phyloP scores from a whole-genome alignment of 2,113 vertebrate genomes.

The Vulpes ferrilata region DNA sequence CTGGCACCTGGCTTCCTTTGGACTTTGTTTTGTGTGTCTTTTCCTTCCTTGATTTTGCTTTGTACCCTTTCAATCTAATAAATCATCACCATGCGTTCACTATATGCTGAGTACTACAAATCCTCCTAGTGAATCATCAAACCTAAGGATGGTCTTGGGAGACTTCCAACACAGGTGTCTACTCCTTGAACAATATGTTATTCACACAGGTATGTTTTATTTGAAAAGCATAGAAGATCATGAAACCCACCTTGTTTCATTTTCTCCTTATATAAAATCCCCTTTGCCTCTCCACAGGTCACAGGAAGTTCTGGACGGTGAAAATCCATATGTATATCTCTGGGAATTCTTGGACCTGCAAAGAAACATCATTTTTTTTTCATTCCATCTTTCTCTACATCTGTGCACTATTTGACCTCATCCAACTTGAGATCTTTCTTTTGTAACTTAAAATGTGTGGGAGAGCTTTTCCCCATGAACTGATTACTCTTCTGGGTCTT shows the following conservation, averaged over 20 bases:
- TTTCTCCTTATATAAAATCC: slow-evolving; percentile 6
- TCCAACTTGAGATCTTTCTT: not conserved
- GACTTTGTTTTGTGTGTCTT: not conserved
- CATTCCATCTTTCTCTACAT: slow-evolving; percentile 4
- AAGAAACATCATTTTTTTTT: not conserved
- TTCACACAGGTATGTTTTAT: not conserved
- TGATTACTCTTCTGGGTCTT: not conserved
- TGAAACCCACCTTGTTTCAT: slow-evolving; percentile 53
- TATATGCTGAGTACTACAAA: not conserved
- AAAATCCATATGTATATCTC: not conserved
- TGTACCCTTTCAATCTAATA: not conserved
- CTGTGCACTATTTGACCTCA: not conserved
- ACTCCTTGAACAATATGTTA: not conserved
- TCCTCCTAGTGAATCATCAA: not conserved
- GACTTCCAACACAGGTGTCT: not conserved
- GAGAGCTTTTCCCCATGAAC: not conserved
- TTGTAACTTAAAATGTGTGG: not conserved
- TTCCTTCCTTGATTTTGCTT: not conserved
- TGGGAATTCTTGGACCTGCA: slow-evolving; percentile 67
- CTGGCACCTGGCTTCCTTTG: not conserved
- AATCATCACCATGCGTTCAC: too few relatives aligned
- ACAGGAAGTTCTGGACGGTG: not conserved
- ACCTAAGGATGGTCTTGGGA: not conserved
- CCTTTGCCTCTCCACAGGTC: slow-evolving; percentile 7
- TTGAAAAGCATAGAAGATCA: not conserved